Evolutionary conservation across 2,113 vertebrate species (phyloP).

Genomic region (Osmerus eperlanus): DNA sequence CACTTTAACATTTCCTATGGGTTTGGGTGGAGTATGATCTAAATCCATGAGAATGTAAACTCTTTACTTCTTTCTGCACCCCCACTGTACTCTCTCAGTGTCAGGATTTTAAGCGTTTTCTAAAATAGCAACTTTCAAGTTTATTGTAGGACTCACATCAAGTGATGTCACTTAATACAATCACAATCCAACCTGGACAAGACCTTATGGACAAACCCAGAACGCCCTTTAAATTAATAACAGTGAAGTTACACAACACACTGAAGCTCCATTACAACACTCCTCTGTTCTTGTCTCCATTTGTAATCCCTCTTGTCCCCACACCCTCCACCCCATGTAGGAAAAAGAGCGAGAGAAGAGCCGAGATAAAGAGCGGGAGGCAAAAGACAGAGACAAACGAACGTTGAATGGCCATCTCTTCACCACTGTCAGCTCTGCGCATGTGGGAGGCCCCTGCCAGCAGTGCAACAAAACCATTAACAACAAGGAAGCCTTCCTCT

Average conservation of each 20-base stretch:
- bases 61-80: constrained; percentile 55
- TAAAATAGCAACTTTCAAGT: too few relatives aligned
- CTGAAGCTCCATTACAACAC: too few relatives aligned
- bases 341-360: constrained; percentile 87
- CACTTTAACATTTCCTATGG: constrained; percentile 63
- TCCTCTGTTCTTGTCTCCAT: not conserved
- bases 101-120: not conserved
- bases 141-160: too few relatives aligned
- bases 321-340: constrained; percentile 55
- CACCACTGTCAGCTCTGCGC: constrained; percentile 65
- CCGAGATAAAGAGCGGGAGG: constrained; percentile 82
- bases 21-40: constrained; percentile 58
- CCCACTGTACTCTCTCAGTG: not conserved
- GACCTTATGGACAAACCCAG: too few relatives aligned
- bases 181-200: too few relatives aligned
- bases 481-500: constrained; percentile 83
- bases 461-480: constrained; percentile 82
- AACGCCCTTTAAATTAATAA: too few relatives aligned
- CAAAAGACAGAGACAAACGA: constrained; percentile 89
- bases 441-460: constrained; percentile 72
- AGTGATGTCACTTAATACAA: too few relatives aligned
- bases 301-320: not conserved
- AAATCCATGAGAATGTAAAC: constrained; percentile 54
- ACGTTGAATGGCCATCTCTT: constrained; percentile 82
- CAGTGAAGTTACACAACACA: too few relatives aligned